Evolutionary conservation across 37 sponge, comb jelly and placozoan genomes (phyloP).

Genomic region (Lycopodina hypogea): DNA sequence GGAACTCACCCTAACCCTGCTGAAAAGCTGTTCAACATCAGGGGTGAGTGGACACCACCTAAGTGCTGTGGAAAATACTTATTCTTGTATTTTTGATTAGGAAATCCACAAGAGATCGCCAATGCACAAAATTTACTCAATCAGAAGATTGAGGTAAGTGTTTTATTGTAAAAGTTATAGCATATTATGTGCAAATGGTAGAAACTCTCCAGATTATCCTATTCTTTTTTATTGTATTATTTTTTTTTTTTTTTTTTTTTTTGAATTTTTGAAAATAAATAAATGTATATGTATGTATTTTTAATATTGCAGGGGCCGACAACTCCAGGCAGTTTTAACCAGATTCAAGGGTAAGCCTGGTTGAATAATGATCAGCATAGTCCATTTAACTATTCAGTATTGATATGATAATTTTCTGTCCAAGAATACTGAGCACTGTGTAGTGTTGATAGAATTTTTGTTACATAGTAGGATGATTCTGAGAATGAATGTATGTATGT

Average conservation of each 20-base stretch:
- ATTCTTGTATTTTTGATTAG: not conserved
- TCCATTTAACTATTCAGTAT: not conserved
- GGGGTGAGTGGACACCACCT: slow-evolving; percentile 37
- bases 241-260: no score
- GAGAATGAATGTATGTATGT: not conserved
- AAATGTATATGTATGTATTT: not conserved
- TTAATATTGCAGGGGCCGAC: not conserved
- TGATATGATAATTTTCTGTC: not conserved
- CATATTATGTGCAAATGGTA: no score
- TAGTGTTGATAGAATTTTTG: not conserved
- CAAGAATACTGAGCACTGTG: not conserved
- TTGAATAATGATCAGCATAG: no score
- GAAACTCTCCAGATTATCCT: no score
- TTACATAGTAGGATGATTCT: not conserved
- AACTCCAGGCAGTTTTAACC: slow-evolving; percentile 7
- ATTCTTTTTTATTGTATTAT: no score
- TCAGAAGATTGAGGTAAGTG: slow-evolving; percentile 60
- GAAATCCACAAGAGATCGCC: slow-evolving; percentile 41
- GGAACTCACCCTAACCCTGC: slow-evolving; percentile 68
- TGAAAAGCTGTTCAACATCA: slow-evolving; percentile 87
- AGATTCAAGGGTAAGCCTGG: slow-evolving; percentile 22
- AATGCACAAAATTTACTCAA: slow-evolving; percentile 58
- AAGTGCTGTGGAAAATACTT: not conserved
- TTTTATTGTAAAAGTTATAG: no score
- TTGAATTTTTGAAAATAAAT: not conserved